Percentiles rank a stretch among this genome's conserved stretches.
These are phyloP conservation scores for Brachyopa scutellaris DNA, from an alignment of 2,888 invertebrate genomes.

Conservation along the genomic window DNA sequence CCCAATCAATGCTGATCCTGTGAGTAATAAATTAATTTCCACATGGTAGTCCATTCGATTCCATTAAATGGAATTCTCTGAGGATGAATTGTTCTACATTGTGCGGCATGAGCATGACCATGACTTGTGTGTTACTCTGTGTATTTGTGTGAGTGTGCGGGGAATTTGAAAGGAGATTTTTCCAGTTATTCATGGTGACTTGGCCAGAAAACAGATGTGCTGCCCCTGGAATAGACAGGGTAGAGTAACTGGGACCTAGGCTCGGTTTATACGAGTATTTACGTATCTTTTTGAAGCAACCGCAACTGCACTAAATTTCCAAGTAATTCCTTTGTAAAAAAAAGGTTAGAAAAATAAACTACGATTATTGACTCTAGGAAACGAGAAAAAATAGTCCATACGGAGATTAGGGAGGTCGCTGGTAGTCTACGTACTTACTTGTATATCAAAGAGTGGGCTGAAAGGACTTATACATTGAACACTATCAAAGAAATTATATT, in stretches of 20 bases:
- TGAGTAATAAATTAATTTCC: constrained; percentile 50
- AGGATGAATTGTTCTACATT: constrained; percentile 13
- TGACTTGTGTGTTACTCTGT: constrained; percentile 15
- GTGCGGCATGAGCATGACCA: neutral
- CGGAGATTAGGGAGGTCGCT: no score
- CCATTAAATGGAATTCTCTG: constrained; percentile 26
- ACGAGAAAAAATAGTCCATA: no score
- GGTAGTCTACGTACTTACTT: no score
- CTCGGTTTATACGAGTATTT: no score
- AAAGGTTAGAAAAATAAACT: no score
- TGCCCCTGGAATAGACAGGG: neutral
- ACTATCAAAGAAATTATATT: no score
- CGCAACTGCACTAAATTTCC: neutral
- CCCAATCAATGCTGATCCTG: constrained; percentile 22
- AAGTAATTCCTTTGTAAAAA: neutral
- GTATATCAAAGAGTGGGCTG: no score
- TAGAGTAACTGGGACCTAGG: neutral
- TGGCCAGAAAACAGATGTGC: neutral
- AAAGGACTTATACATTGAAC: no score
- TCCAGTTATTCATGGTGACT: constrained; percentile 6
- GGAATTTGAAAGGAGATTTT: neutral
- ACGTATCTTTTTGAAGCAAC: no score
- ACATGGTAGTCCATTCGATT: constrained; percentile 31
- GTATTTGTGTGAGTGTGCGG: neutral
- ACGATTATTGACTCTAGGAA: no score